Conservation (phyloP, 2,888 invertebrate genomes). For the Ichneumon xanthorius region DNA sequence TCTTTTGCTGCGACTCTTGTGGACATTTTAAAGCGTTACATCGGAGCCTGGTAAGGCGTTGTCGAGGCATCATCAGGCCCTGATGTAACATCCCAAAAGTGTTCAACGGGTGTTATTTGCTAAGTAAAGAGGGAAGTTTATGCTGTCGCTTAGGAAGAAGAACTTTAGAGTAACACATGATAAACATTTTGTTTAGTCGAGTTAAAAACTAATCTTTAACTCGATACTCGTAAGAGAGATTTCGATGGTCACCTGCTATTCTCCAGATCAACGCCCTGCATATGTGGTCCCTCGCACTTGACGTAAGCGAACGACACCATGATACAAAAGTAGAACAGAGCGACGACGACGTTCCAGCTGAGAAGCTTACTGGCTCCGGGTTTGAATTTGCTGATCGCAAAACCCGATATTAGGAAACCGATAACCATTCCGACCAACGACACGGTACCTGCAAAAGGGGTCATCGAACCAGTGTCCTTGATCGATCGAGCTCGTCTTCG, state of each 20-base stretch:
- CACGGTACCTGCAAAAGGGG: conserved; percentile 84
- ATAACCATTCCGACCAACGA: conserved; percentile 87
- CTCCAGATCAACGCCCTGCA: conserved; percentile 81
- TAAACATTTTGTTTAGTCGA: too few relatives aligned
- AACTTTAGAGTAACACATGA: too few relatives aligned
- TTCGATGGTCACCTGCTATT: conserved; percentile 79
- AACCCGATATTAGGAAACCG: conserved; percentile 87
- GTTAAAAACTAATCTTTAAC: too few relatives aligned
- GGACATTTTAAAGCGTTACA: too few relatives aligned
- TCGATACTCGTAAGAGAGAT: background rate
- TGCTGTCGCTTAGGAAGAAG: too few relatives aligned
- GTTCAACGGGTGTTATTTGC: too few relatives aligned
- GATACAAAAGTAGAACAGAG: conserved; percentile 86
- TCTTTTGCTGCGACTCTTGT: too few relatives aligned
- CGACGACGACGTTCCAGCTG: conserved; percentile 88
- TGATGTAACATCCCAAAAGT: too few relatives aligned
- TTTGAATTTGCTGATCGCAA: conserved; percentile 87
- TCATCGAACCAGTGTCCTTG: background rate
- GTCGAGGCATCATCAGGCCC: too few relatives aligned
- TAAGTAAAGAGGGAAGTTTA: too few relatives aligned
- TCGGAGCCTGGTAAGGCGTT: too few relatives aligned
- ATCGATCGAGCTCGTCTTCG: background rate
- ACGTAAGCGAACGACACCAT: conserved; percentile 86
- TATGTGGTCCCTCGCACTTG: conserved; percentile 85
- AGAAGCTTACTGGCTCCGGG: conserved; percentile 87